Base-by-base conservation (phyloP, 2,888 invertebrate genomes). In the Mythimna lalbum region DNA sequence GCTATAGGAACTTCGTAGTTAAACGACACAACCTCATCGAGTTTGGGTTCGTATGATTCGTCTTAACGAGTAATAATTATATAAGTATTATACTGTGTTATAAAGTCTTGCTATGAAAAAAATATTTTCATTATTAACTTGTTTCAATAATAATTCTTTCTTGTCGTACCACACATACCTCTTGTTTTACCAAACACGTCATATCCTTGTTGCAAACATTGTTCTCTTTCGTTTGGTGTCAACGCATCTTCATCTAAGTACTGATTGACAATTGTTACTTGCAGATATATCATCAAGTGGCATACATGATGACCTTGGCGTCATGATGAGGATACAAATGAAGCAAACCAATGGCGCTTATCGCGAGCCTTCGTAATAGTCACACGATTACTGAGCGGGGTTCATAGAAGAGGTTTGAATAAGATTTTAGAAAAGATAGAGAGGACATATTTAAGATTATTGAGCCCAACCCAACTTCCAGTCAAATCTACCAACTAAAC, bases 331-430 rank as follows among this genome's bases (percentile, higher is more conserved):
- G 49, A 56, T 81, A 61, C 61, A 69, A 83, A 83, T 83, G 79
- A 79, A 76, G 10, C 47, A 6, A 43, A 66, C 62, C 57, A 31
- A 70, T 69, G 83, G 83, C 81, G 79, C 81, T 67, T 81, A 76
- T 68, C 81, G 72, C 73, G 57, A 70, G 62, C 68, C 76, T 69
- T 73, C 61, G 76, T 82, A 82, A 82, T 83, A 76, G 83, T 68
- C 62, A 68, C 66, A 73, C 76, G 76, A 82, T 83, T 75, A 78
- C 63, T 77, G 65, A 57, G 69, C 80, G 67, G 76, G 57, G 12
- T 67, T 56, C 63, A 73, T 64, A 64, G 68, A 71, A 63, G 21
- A 39, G 50, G 52, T 50, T 49, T 23, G 19, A 50, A 47, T 64
- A 27, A 27, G 43, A 50, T 67, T 47, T 12, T 12, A 55, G 36